Evolutionary conservation across 2,113 vertebrate genomes (phyloP).

Genomic region (Spea multiplicata): DNA sequence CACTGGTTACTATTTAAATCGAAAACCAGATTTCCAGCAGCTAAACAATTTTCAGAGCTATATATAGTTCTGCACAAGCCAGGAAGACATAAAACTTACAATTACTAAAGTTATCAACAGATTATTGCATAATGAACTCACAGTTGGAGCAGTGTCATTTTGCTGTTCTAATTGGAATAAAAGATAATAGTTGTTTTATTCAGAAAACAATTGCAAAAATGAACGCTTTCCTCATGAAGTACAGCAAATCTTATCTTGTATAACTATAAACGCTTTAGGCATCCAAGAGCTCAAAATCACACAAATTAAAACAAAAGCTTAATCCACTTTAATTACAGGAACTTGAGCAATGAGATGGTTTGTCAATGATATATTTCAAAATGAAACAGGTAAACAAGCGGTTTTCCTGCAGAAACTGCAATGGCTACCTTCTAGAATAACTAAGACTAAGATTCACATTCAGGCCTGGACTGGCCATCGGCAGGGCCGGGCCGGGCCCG

Average conservation of each 20-base stretch:
- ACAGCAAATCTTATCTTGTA: conserved; percentile 11
- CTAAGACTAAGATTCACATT: too few species aligned
- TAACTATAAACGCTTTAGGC: conserved; percentile 1
- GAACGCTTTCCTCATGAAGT: conserved; percentile 21
- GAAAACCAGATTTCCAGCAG: conserved; percentile 16
- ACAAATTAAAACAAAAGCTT: not conserved
- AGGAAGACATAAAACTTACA: conserved; percentile 42
- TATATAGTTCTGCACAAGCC: conserved; percentile 21
- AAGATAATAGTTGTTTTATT: conserved; percentile 42
- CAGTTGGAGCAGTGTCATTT: conserved; percentile 42
- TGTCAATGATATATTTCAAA: too few species aligned
- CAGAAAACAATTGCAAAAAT: conserved; percentile 38
- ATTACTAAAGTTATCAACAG: conserved; percentile 43
- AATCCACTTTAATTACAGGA: not conserved
- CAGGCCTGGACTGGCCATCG: too few species aligned
- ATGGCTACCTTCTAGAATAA: too few species aligned
- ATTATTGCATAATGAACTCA: conserved; percentile 41
- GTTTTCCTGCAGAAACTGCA: too few species aligned
- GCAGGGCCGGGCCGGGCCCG: too few species aligned
- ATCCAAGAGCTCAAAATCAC: not conserved
- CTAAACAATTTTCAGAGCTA: conserved; percentile 15
- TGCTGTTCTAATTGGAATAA: conserved; percentile 37
- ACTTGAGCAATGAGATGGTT: too few species aligned
- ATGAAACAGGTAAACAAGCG: too few species aligned
- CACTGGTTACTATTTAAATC: not conserved